Conservation (phyloP, 2,888 invertebrate species). For the Empis livida region DNA sequence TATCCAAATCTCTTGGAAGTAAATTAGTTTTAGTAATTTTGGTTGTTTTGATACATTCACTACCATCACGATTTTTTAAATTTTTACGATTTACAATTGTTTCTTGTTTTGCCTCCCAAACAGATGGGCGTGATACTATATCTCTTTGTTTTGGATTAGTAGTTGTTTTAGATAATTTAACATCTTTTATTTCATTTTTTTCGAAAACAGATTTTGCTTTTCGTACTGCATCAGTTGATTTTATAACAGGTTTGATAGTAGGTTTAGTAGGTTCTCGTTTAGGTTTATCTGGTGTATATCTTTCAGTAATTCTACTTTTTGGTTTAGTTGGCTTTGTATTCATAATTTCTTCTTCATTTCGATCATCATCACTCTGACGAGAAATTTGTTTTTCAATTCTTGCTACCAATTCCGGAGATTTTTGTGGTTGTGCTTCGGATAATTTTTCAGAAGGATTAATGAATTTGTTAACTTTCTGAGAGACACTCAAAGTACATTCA, state of each 20-base stretch:
- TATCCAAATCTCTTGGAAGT: constrained; percentile 2
- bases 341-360: constrained; percentile 12
- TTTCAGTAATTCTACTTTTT: constrained; percentile 9
- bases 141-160: constrained; percentile 33
- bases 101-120: constrained; percentile 30
- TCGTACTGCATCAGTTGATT: constrained; percentile 51
- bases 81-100: neutral
- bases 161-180: constrained; percentile 16
- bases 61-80: neutral
- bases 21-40: constrained; percentile 16
- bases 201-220: constrained; percentile 60
- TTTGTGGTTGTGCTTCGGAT: constrained; percentile 29
- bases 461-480: constrained; percentile 52
- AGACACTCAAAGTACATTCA: constrained; percentile 48
- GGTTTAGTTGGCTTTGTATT: constrained; percentile 1
- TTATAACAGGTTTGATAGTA: constrained; percentile 25
- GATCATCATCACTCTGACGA: constrained; percentile 23
- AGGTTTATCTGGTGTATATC: constrained; percentile 9
- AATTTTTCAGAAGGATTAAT: constrained; percentile 47
- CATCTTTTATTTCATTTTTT: constrained; percentile 34
- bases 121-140: constrained; percentile 40
- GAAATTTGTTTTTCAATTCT: constrained; percentile 32
- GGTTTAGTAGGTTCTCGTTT: constrained; percentile 3
- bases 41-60: constrained; percentile 19
- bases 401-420: constrained; percentile 39